Base-by-base conservation (phyloP, 2,888 invertebrate genomes). In the Leucophenga montana region DNA sequence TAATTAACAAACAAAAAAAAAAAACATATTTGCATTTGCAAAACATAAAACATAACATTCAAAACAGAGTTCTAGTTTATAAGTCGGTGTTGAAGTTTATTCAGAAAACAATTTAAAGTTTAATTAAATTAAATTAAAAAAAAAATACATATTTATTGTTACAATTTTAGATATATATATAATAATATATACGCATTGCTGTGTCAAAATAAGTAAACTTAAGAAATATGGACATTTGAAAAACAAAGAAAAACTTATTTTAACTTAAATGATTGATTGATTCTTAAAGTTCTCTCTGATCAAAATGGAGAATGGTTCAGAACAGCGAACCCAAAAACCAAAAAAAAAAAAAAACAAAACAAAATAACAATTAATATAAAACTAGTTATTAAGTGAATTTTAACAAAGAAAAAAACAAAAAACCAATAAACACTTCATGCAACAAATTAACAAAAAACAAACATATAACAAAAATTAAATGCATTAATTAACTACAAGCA, bases 271-370 rank as follows among this genome's bases (percentile, higher is more conserved):
- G 79, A 81, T 83, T 82, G 65, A 69, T 69, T 69, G 83, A 82
- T 82, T 82, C 83, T 82, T 82, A 78, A 82, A 83, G 83, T 82
- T 82, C 83, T 80, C 83, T 71, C 59, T 5, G 22, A 59, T 83
- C 79, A 59, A 39, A 70, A 69, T 77, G 64, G 73, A 68, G 62
- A 16, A 65, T 75, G 82, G 80, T 78, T 78, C 83, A 72, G 66
- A 73, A 73, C 74, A 81, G 66, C 78, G 3, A 11, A 68, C 83
- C 77, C 81, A 76, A 83, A 59, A 59, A n/a, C 83, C 76, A 83
- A 76, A 83, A 50, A 59, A 27, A 66, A 48, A 54, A 54, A 54
- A 68, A 66, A 67, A 20, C 3, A 54, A 67, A 48, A 59, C 50
- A 56, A 56, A 11, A 73, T 33, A 70, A 62, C 59, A 71, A 71